A percentile compares a stretch with the other conserved stretches of the same genome.
Evolutionary conservation across 2,113 vertebrate species (phyloP).

Genomic region (Gymnorhina tibicen): DNA sequence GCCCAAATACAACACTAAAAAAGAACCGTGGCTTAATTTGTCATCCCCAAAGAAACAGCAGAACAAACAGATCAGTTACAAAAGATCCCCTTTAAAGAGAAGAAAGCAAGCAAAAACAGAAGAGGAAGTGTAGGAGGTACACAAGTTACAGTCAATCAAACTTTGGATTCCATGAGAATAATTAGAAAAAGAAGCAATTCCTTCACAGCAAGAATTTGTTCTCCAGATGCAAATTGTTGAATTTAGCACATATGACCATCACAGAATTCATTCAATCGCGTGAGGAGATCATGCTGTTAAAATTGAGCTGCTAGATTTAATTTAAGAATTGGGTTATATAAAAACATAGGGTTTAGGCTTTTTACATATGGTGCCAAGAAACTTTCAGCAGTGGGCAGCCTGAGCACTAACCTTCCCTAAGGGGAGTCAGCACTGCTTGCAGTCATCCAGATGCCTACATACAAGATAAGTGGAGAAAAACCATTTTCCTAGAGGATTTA

Average conservation of each 20-base stretch:
- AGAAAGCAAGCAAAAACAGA: neutral
- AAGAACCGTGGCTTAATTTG: neutral
- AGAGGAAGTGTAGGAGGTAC: conserved; percentile 19
- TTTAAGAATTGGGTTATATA: conserved; percentile 31
- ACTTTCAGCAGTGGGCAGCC: neutral
- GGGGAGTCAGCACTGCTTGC: neutral
- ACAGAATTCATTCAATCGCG: neutral
- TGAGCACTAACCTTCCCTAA: neutral
- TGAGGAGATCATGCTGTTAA: conserved; percentile 33
- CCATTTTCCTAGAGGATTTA: neutral
- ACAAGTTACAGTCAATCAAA: conserved; percentile 38
- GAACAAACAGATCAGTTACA: conserved; percentile 30
- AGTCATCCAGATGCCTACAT: neutral
- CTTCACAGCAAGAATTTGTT: conserved; percentile 25
- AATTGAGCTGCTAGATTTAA: conserved; percentile 22
- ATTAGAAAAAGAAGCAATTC: conserved; percentile 29
- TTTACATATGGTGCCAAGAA: neutral
- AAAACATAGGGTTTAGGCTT: conserved; percentile 4
- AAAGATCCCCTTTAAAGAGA: neutral
- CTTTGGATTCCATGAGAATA: neutral
- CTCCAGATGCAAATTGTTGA: conserved; percentile 30
- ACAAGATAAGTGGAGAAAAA: neutral
- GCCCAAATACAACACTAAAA: neutral
- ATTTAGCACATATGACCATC: conserved; percentile 23
- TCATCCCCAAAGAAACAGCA: neutral